Evolutionary conservation across 2,113 vertebrate genomes (phyloP), one percentile per base, ranked within the genome.

Genomic region (Sclerurus mexicanus): DNA sequence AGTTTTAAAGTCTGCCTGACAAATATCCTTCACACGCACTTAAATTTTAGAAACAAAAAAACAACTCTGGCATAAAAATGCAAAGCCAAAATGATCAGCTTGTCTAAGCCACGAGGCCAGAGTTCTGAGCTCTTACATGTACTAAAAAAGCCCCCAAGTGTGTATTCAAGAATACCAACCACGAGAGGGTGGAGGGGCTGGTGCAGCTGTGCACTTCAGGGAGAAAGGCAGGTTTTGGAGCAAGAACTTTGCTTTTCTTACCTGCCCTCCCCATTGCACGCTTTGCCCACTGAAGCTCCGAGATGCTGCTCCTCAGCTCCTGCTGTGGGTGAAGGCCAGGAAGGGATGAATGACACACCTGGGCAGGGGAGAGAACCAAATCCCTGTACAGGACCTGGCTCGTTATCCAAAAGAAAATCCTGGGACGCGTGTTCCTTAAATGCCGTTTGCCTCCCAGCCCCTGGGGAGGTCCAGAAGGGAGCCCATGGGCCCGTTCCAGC

Each of bases 261-360:
- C 3, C 27, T 33, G 27, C 42, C 18, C 7, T 49, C 42, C 64
- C 14, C 27, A 2, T 13, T 10, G 2, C 6, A 0, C 3, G 22
- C 1, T 11, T 37, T 18, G n/a, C 27, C 50, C 2, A 7, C 55
- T 15, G 49, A 12, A 12, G 53, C 27, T 31, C 4, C 30, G 58
- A 27, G 49, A 59, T 3, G 12, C 52, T 50, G 14, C 62, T 55
- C 22, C 17, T 37, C 31, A 6, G 72, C 62, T 23, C 2, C 14
- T 19, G 7, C 52, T 5, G 12, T 49, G 11, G 2, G 40, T 3
- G 28, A 42, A 9, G 52, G 33, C 3, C 9, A 64, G 1, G 19
- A 8, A 8, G 58, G 60, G 13, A 18, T 4, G 1, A 1, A 2
- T 20, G 18, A 4, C 14, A 6, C 4, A 1, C 11, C 8, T 2